Evolutionary conservation across 2,797 vertebrate genomes (phyloP).

Genomic region (Manis crassicaudata): DNA sequence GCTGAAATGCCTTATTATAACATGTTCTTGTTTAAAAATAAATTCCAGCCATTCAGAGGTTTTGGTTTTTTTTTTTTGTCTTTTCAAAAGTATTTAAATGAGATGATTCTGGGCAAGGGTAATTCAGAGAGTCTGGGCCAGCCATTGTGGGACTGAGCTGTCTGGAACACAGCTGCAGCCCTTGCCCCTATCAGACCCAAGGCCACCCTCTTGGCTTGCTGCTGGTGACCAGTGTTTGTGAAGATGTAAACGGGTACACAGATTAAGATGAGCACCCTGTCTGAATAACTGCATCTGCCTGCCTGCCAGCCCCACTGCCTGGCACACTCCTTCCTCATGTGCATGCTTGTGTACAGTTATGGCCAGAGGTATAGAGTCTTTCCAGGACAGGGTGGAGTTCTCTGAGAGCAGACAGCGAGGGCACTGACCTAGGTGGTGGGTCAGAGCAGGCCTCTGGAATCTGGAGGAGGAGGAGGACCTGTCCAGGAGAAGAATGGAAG

Average conservation of each 20-base stretch:
- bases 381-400: background rate
- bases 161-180: background rate
- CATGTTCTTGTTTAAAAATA: slow-evolving; percentile 56
- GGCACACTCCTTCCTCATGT: background rate
- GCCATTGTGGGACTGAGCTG: background rate
- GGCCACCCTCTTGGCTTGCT: background rate
- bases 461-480: background rate
- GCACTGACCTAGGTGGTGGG: background rate
- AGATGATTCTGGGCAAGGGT: background rate
- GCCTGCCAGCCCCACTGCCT: background rate
- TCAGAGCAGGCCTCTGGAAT: background rate
- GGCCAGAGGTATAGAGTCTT: background rate
- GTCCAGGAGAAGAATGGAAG: background rate
- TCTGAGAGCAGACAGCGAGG: background rate
- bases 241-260: background rate
- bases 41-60: slow-evolving; percentile 38
- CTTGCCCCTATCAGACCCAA: background rate
- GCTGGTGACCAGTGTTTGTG: background rate
- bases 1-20: slow-evolving; percentile 27
- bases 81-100: slow-evolving; percentile 47
- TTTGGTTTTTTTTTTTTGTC: background rate
- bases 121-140: background rate
- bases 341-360: rapidly evolving
- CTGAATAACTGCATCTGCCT: background rate
- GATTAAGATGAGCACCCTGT: background rate